Evolutionary conservation across 2,797 vertebrate genomes (phyloP).

Genomic region (Acrossocheilus wenchowensis): DNA sequence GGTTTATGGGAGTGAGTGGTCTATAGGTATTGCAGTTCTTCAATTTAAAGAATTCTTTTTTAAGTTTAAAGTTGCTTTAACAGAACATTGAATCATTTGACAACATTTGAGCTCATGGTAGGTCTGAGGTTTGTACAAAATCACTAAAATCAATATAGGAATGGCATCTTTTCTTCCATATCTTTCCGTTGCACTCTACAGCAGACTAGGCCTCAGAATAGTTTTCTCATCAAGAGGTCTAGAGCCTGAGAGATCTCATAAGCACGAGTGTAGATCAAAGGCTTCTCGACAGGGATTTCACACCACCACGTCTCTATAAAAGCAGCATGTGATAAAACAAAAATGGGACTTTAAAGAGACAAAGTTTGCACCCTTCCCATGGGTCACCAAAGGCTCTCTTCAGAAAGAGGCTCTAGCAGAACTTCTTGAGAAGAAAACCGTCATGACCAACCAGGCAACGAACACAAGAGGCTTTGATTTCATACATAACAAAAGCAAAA

Average conservation of each 20-base stretch:
- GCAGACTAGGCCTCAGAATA: conserved; percentile 57
- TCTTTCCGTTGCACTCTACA: conserved; percentile 39
- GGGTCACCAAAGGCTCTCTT: not conserved
- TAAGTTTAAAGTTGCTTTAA: not conserved
- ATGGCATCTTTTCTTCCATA: not conserved
- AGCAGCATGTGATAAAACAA: conserved; percentile 48
- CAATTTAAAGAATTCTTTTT: not conserved
- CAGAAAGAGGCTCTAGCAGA: conserved; percentile 17
- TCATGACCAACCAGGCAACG: conserved; percentile 63
- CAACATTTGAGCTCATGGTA: not conserved
- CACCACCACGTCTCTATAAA: conserved; percentile 33
- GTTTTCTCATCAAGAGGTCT: conserved; percentile 67
- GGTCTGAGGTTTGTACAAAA: not conserved
- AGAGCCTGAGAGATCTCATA: conserved; percentile 53
- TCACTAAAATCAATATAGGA: not conserved
- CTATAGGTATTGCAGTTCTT: not conserved
- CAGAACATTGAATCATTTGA: not conserved
- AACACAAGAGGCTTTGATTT: conserved; percentile 68
- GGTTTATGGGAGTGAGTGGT: not conserved
- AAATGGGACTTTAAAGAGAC: conserved; percentile 42
- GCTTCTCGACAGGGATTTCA: conserved; percentile 58
- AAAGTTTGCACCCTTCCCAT: conserved; percentile 16
- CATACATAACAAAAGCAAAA: conserved; percentile 66
- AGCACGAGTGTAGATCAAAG: conserved; percentile 72
- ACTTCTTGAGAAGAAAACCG: conserved; percentile 53